phyloP scores from a whole-genome alignment of 2,888 invertebrate genomes.

The Dione vanillae region DNA sequence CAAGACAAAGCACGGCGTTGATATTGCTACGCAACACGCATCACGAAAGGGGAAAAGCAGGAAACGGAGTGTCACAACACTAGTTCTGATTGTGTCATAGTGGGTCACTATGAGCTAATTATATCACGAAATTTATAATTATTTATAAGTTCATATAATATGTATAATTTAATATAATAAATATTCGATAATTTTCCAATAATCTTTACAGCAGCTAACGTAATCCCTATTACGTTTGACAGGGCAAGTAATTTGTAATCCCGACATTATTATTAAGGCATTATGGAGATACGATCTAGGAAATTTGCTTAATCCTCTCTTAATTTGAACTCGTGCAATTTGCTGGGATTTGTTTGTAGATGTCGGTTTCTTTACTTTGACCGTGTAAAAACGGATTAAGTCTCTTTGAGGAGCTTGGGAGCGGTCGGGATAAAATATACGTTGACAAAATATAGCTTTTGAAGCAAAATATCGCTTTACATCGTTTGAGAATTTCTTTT shows the following conservation, averaged over 20 bases:
- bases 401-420: conserved; percentile 42
- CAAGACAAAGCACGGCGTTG: no score
- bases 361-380: conserved; percentile 67
- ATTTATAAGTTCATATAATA: no score
- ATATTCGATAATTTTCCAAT: conserved; percentile 4
- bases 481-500: not conserved
- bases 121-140: no score
- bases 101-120: no score
- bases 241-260: conserved; percentile 25
- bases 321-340: conserved; percentile 72
- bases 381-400: conserved; percentile 73
- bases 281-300: conserved; percentile 53
- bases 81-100: no score
- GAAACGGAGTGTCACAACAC: no score
- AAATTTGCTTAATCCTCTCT: conserved; percentile 70
- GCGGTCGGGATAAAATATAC: conserved; percentile 6
- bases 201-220: not conserved
- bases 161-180: not conserved
- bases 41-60: no score
- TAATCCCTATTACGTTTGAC: conserved; percentile 12
- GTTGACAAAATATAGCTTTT: conserved; percentile 7
- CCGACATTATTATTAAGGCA: conserved; percentile 41
- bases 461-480: not conserved
- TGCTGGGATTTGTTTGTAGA: conserved; percentile 67
- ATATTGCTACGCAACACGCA: no score